Evolutionary conservation across 2,888 invertebrate species (phyloP).

Genomic region (Plebejus argus): DNA sequence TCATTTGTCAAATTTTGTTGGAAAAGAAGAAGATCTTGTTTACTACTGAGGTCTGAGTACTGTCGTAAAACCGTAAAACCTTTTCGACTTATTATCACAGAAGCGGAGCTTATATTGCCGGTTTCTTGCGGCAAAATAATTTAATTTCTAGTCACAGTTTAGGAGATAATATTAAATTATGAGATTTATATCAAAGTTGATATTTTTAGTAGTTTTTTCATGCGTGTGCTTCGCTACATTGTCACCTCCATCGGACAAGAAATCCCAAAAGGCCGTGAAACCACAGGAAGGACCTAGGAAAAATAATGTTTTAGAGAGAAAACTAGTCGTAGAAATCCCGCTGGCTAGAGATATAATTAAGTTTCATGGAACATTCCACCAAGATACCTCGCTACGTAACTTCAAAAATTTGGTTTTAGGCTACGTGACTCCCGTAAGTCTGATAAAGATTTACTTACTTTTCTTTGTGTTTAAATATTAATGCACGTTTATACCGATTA

Average conservation of each 20-base stretch:
- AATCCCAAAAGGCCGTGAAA: conserved; percentile 70
- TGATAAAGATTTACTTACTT: background rate
- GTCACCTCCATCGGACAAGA: conserved; percentile 73
- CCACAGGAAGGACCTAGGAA: conserved; percentile 81
- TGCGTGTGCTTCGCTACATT: conserved; percentile 69
- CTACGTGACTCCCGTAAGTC: conserved; percentile 91
- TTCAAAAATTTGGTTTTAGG: conserved; percentile 90
- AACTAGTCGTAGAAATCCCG: conserved; percentile 85
- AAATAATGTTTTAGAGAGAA: conserved; percentile 85
- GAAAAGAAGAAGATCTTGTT: conserved; percentile 25
- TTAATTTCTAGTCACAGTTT: background rate
- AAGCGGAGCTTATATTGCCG: too few species aligned
- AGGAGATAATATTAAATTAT: conserved; percentile 45
- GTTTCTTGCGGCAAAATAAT: background rate
- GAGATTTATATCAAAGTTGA: conserved; percentile 60
- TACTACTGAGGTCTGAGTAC: conserved; percentile 7
- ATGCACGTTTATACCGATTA: background rate
- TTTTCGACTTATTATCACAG: background rate
- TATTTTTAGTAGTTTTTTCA: conserved; percentile 61
- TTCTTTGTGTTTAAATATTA: background rate
- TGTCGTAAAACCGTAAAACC: background rate
- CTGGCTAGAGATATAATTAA: conserved; percentile 87
- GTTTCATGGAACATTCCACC: conserved; percentile 88
- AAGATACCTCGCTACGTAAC: conserved; percentile 83
- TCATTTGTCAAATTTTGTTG: background rate